Evolutionary conservation across 1,140 invertebrate species (phyloP).

Genomic region (Drosophila eugracilis): DNA sequence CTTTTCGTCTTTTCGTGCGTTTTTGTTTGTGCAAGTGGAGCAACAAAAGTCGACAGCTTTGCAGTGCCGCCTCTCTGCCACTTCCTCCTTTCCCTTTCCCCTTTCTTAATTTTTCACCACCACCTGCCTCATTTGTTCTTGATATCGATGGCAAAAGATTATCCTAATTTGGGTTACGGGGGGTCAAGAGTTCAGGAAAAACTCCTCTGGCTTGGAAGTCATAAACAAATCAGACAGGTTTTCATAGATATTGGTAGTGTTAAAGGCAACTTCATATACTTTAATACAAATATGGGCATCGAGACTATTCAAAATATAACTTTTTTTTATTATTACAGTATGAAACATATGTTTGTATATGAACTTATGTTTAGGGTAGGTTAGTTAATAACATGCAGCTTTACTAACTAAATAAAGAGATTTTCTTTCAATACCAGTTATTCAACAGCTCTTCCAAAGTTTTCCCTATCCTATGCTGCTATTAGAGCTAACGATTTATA

Average conservation of each 20-base stretch:
- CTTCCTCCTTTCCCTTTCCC: background rate
- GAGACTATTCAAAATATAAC: no score
- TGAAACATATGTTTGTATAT: no score
- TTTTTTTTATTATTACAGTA: no score
- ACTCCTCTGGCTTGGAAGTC: background rate
- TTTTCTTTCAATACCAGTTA: background rate
- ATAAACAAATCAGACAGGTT: no score
- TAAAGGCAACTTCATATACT: no score
- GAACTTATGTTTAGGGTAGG: no score
- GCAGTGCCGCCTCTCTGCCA: background rate
- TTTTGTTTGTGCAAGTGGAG: slow-evolving; percentile 54
- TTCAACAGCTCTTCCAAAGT: background rate
- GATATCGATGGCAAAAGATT: slow-evolving; percentile 17
- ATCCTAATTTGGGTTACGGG: slow-evolving; percentile 10
- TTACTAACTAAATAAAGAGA: no score
- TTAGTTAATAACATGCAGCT: no score
- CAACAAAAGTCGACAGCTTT: slow-evolving; percentile 33
- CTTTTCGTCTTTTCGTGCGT: slow-evolving; percentile 35
- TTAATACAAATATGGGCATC: no score
- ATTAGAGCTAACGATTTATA: background rate
- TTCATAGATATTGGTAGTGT: background rate
- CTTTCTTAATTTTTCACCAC: background rate
- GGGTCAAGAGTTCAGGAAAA: slow-evolving; percentile 12
- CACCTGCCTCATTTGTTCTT: background rate
- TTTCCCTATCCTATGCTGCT: background rate